These are phyloP conservation scores for Aplidium turbinatum DNA, from an alignment of 23 tunicate genomes.

Conservation along the genomic window DNA sequence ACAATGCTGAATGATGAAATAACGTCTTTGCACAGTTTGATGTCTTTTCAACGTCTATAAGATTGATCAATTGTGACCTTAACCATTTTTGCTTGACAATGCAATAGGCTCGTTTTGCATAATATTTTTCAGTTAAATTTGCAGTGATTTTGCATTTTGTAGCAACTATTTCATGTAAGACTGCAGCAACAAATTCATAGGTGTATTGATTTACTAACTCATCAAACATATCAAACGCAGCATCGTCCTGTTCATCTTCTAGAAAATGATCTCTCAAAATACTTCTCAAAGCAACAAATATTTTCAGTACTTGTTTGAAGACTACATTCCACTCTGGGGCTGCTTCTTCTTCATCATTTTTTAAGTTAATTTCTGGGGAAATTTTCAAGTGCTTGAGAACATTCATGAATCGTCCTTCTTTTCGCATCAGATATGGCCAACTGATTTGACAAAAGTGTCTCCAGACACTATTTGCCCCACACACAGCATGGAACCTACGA, in stretches of 20 bases:
- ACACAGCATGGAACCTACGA: not conserved
- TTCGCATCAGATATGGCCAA: constrained; percentile 12
- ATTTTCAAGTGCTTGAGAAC: not conserved
- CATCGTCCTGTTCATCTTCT: constrained; percentile 22
- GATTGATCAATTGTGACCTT: not conserved
- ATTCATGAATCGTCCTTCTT: not conserved
- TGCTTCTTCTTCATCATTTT: not conserved
- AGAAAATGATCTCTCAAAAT: not conserved
- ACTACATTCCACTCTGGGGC: constrained; percentile 1
- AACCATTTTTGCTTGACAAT: not conserved
- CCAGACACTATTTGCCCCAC: constrained; percentile 2
- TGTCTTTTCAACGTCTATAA: not conserved
- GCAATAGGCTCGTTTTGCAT: constrained; percentile 1
- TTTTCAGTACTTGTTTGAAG: not conserved
- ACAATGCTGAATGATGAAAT: not conserved
- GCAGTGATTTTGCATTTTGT: not conserved
- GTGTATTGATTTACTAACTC: not conserved
- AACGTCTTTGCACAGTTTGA: not conserved
- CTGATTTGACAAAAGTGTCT: not conserved
- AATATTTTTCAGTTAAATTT: constrained; percentile 16
- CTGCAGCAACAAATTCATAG: constrained; percentile 13
- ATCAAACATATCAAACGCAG: not conserved
- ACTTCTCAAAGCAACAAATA: not conserved
- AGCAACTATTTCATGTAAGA: constrained; percentile 9
- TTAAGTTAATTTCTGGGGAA: not conserved